These are phyloP conservation scores for Tyrannus savana DNA, from an alignment of 2,113 vertebrate genomes.

Conservation along the genomic window DNA sequence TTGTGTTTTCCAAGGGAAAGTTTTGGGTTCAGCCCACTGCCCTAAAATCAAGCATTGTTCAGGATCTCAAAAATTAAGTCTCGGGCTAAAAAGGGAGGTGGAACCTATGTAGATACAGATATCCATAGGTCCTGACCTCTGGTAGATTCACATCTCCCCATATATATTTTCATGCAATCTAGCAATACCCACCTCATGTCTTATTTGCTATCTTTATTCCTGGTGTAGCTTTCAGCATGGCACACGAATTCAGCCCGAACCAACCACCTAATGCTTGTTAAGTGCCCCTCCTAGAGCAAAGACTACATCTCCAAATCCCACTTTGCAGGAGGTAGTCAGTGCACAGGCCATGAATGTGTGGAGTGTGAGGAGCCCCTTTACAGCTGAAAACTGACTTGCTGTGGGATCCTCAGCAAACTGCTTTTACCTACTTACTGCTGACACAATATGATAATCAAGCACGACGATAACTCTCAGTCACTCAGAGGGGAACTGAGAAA, in stretches of 20 bases:
- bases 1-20: not conserved
- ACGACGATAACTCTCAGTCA: not conserved
- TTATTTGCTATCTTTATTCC: not conserved
- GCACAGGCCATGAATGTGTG: accelerated
- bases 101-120: not conserved
- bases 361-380: not conserved
- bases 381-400: not conserved
- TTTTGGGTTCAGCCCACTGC: not conserved
- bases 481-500: not conserved
- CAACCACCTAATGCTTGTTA: not conserved
- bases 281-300: not conserved
- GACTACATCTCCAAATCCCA: not conserved
- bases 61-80: not conserved
- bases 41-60: not conserved
- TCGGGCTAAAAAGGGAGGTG: not conserved
- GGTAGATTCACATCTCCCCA: not conserved
- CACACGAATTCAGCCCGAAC: not conserved
- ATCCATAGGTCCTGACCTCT: not conserved
- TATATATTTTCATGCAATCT: not conserved
- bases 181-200: not conserved
- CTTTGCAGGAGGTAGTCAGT: not conserved
- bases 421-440: not conserved
- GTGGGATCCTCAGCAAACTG: not conserved
- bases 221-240: not conserved
- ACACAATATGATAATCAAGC: not conserved